A percentile compares a stretch with the other conserved stretches of the same genome.
These are phyloP conservation scores for Uloborus plumipes DNA, from an alignment of 2,888 invertebrate species.

Conservation along the genomic window DNA sequence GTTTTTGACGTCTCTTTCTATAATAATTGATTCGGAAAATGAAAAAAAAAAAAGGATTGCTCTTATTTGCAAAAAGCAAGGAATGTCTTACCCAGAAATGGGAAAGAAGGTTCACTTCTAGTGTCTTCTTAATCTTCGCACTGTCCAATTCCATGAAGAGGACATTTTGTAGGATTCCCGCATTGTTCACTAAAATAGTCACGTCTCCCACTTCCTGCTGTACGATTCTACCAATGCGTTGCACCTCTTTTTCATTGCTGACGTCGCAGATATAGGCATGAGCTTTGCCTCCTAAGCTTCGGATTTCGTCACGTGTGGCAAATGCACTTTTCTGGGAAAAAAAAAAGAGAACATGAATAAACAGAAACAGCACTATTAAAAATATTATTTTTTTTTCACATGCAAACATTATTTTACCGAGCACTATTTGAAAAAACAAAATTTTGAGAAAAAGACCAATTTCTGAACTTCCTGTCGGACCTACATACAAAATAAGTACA, in stretches of 20 bases:
- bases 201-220: constrained; percentile 81
- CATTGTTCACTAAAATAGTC: constrained; percentile 86
- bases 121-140: constrained; percentile 79
- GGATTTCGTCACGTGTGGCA: constrained; percentile 55
- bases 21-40: too few species aligned
- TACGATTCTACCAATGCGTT: constrained; percentile 76
- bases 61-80: too few species aligned
- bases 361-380: too few species aligned
- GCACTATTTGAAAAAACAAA: too few species aligned
- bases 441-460: too few species aligned
- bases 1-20: too few species aligned
- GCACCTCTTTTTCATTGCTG: constrained; percentile 79
- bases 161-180: constrained; percentile 87
- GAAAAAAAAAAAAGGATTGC: too few species aligned
- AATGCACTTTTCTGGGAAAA: constrained; percentile 41
- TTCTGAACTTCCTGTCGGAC: too few species aligned
- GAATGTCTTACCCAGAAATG: constrained; percentile 81
- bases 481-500: too few species aligned
- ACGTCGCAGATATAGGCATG: constrained; percentile 80
- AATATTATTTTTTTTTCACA: too few species aligned
- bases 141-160: constrained; percentile 78
- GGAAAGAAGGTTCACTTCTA: constrained; percentile 83
- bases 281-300: constrained; percentile 67
- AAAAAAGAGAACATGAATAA: too few species aligned
- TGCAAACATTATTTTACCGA: too few species aligned